Conservation (phyloP, 2,888 invertebrate species). For the Saturnia pavonia region DNA sequence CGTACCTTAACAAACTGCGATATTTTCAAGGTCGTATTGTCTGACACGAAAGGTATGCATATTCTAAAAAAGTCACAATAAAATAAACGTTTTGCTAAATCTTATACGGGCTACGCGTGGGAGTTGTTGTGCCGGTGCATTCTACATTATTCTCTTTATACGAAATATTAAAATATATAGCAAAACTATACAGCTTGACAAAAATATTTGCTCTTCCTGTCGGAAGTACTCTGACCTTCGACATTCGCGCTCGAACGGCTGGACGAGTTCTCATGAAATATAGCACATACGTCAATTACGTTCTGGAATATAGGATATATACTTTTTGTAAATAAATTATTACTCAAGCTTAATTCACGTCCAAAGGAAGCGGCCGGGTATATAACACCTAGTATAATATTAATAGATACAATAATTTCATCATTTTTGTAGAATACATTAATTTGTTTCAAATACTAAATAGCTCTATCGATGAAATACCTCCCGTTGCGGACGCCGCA, state of each 20-base stretch:
- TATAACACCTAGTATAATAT: neutral
- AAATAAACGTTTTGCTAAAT: slow-evolving; percentile 25
- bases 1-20: slow-evolving; percentile 6
- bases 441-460: neutral
- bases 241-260: no score
- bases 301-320: no score
- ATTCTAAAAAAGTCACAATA: slow-evolving; percentile 36
- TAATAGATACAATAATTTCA: neutral
- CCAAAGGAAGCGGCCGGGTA: neutral
- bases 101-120: slow-evolving; percentile 39
- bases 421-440: neutral
- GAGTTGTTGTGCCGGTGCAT: slow-evolving; percentile 29
- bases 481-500: slow-evolving; percentile 9
- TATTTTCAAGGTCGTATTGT: slow-evolving; percentile 11
- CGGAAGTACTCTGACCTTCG: no score
- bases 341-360: no score
- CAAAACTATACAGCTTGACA: no score
- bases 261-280: no score
- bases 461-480: slow-evolving; percentile 5
- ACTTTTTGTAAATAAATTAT: no score
- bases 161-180: neutral
- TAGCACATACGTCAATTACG: no score
- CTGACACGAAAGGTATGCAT: slow-evolving; percentile 35
- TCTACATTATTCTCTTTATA: slow-evolving; percentile 7
- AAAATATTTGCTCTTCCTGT: no score